Conservation (phyloP, 1,140 invertebrate species). For the Drosophila chauvacae region DNA sequence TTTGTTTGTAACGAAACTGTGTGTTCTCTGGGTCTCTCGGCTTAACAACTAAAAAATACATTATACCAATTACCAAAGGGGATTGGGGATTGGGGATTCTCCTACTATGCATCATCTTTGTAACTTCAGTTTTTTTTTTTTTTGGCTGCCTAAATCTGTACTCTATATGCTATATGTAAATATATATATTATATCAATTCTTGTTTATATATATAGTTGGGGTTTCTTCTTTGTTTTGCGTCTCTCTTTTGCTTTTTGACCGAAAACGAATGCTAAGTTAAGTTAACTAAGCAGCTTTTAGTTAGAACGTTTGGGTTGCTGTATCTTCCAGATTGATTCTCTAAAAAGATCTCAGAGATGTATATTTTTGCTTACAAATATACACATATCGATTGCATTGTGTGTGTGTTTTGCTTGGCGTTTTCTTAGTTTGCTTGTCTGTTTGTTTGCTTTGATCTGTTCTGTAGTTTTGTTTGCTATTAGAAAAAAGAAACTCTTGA, state of each 20-base stretch:
- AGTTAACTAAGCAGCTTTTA: conserved; percentile 55
- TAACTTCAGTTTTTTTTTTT: conserved; percentile 44
- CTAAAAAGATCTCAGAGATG: conserved; percentile 3
- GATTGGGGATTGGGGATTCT: not conserved
- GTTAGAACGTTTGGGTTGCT: conserved; percentile 24
- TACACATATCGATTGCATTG: conserved; percentile 28
- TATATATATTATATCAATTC: conserved; percentile 29
- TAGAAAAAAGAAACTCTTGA: not conserved
- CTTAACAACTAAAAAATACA: conserved; percentile 52
- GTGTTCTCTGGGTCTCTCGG: conserved; percentile 14
- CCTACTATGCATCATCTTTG: conserved; percentile 23
- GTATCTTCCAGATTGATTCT: conserved; percentile 5
- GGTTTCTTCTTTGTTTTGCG: conserved; percentile 46
- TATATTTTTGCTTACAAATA: conserved; percentile 24
- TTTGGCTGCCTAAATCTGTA: conserved; percentile 29
- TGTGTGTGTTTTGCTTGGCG: conserved; percentile 22
- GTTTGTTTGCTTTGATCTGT: conserved; percentile 1
- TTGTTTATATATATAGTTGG: conserved; percentile 37
- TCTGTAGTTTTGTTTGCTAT: not conserved
- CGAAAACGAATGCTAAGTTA: conserved; percentile 58
- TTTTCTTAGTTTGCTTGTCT: conserved; percentile 6
- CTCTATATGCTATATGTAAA: conserved; percentile 27
- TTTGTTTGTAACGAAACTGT: conserved; percentile 26
- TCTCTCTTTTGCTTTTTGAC: conserved; percentile 38
- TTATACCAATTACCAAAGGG: conserved; percentile 37